Conservation (phyloP, 2,888 invertebrate genomes). For the Monopis laevigella region DNA sequence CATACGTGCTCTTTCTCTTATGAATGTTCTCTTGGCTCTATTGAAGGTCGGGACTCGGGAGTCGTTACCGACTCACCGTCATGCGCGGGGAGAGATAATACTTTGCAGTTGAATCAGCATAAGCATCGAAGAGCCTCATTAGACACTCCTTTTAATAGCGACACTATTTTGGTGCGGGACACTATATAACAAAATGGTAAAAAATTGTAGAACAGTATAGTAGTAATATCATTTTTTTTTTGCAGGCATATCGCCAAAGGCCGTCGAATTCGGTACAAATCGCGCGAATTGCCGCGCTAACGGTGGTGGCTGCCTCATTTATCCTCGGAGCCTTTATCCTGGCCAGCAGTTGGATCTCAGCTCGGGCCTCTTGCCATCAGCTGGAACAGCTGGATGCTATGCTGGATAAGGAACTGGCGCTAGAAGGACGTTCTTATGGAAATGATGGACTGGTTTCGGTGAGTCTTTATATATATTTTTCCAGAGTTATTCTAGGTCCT, state of each 20-base stretch:
- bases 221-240: conserved; percentile 14
- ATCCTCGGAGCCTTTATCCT: conserved; percentile 85
- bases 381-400: conserved; percentile 74
- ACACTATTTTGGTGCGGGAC: too few species aligned
- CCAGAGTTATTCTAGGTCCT: too few species aligned
- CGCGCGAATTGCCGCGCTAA: conserved; percentile 84
- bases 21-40: too few species aligned
- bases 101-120: too few species aligned
- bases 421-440: conserved; percentile 67
- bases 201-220: too few species aligned
- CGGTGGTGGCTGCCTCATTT: conserved; percentile 82
- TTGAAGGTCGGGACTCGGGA: too few species aligned
- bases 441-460: conserved; percentile 77
- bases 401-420: conserved; percentile 74
- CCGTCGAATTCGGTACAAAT: conserved; percentile 84
- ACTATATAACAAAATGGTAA: background rate
- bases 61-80: too few species aligned
- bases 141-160: too few species aligned
- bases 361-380: conserved; percentile 82
- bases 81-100: too few species aligned
- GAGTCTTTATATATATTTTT: conserved; percentile 49
- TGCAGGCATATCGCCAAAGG: conserved; percentile 80
- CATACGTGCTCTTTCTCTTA: too few species aligned
- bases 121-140: too few species aligned
- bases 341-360: conserved; percentile 85